Conservation (phyloP, 2,113 vertebrate species). For the Ifrita kowaldi region DNA sequence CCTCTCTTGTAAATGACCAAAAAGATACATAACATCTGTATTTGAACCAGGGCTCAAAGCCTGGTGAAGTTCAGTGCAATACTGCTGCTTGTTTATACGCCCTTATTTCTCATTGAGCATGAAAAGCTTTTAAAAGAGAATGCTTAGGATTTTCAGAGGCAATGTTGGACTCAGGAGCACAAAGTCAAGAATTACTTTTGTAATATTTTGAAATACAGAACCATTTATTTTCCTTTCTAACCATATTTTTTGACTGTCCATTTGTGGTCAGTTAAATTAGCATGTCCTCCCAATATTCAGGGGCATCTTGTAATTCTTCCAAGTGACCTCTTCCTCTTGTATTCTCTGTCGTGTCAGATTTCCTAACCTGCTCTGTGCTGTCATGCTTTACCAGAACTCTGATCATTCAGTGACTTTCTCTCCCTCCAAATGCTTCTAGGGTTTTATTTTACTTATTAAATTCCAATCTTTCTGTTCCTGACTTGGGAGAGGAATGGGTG, state of each 20-base stretch:
- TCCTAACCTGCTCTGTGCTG: background rate
- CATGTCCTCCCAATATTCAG: background rate
- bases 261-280: background rate
- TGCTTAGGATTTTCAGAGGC: background rate
- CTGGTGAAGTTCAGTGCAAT: background rate
- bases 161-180: background rate
- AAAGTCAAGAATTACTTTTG: background rate
- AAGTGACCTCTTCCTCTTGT: background rate
- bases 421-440: background rate
- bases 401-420: background rate
- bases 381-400: background rate
- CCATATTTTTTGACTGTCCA: background rate
- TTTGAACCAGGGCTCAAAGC: background rate
- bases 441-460: background rate
- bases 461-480: background rate
- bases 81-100: background rate
- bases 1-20: background rate
- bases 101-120: background rate
- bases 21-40: background rate
- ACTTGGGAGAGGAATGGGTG: background rate
- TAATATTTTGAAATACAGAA: background rate
- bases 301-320: background rate
- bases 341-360: background rate
- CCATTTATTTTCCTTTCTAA: background rate
- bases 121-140: background rate